Evolutionary conservation across 2,113 vertebrate species (phyloP), one percentile per base, ranked within the genome.

Genomic region (Athene noctua): DNA sequence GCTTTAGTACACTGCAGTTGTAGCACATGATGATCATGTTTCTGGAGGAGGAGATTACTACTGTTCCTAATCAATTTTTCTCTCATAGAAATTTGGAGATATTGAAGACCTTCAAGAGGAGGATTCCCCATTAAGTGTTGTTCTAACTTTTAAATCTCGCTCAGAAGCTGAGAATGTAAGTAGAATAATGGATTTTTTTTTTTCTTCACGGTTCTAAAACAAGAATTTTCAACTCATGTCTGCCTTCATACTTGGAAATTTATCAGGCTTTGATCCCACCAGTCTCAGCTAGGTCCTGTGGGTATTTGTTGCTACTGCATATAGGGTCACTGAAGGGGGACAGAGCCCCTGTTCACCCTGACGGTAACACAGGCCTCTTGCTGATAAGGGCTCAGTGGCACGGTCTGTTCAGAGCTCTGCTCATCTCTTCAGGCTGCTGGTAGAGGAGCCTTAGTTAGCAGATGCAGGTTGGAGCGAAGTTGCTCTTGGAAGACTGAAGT

Each of bases 131-230:
- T 98, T 98, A 97, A 98, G 96, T 85, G 98, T 99, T 44, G 96
- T 99, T 86, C 98, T 99, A 90, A 99, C 98, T 36, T 99, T 99
- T 88, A 99, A 98, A 94, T 98, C 98, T 32, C 98, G 98, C 77
- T 98, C 98, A 67, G 98, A 99, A 97, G 99, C 99, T 58, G 98
- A 99, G 97, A 99, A 99, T 96, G 99, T 99, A 97, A 98, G 98
- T 98, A 67, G 25, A 58, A n/a, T 58, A 17, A 16, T 23, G 36
- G 61, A 27, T 29, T 34, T 17, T 66, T 51, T 23, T n/a, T 51
- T 26, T 22, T 17, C n/a, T 23, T 23, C 42, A 19, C 5, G 0
- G 15, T 25, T 49, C 36, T 79, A 86, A 63, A 68, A 63, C 54
- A 49, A 32, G 47, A 42, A 15, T 16, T 71, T 90, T 67, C 44